Conservation (phyloP, 1,140 invertebrate genomes). For the Magallana gigas region DNA sequence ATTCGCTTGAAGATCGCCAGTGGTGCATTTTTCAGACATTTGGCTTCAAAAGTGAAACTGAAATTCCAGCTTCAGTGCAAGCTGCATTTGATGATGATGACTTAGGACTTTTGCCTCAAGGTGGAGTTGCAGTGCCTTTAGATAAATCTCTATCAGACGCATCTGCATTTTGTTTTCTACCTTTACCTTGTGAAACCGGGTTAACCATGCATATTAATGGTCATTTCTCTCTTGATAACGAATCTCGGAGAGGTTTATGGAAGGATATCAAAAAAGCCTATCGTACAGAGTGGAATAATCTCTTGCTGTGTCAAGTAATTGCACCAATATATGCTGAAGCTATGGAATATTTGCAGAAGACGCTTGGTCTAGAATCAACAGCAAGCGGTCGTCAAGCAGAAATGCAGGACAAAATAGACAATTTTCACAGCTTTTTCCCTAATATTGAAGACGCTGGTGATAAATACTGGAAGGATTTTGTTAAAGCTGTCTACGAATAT, state of each 20-base stretch:
- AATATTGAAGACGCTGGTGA: background rate
- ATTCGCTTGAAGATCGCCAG: background rate
- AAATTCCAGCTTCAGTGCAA: constrained; percentile 46
- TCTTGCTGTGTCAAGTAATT: constrained; percentile 63
- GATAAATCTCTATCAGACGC: background rate
- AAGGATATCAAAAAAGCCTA: constrained; percentile 48
- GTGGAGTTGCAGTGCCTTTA: constrained; percentile 69
- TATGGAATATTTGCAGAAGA: constrained; percentile 49
- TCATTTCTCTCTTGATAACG: constrained; percentile 75
- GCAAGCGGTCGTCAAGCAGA: background rate
- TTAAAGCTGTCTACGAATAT: constrained; percentile 1
- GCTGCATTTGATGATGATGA: constrained; percentile 56
- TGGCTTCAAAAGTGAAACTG: constrained; percentile 59
- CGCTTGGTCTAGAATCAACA: background rate
- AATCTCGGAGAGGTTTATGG: constrained; percentile 74
- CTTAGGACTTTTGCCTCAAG: constrained; percentile 69
- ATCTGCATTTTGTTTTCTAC: constrained; percentile 74
- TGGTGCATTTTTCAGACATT: constrained; percentile 68
- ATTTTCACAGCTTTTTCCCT: constrained; percentile 58
- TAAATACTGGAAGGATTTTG: constrained; percentile 49
- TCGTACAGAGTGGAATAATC: constrained; percentile 69
- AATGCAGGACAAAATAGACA: constrained; percentile 1
- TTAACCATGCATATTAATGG: constrained; percentile 76
- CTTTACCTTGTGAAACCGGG: constrained; percentile 71
- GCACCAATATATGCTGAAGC: constrained; percentile 64